A percentile compares a stretch with the other conserved stretches of the same genome.
These are phyloP conservation scores for Silvanus unidentatus DNA, from an alignment of 2,888 invertebrate species.

Conservation along the genomic window DNA sequence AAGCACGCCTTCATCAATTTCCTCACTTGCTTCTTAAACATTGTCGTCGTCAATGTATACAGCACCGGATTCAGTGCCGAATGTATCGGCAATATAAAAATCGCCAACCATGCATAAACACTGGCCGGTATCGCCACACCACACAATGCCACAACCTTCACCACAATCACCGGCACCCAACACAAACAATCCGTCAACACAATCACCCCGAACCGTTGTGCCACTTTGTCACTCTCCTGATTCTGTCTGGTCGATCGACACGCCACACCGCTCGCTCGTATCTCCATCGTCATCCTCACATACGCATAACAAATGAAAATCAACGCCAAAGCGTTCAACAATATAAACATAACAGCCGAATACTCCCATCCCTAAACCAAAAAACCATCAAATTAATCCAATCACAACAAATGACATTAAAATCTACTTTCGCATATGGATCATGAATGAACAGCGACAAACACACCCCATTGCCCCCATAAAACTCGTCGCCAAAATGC, in stretches of 20 bases:
- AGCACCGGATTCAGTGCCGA: conserved; percentile 58
- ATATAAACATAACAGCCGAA: conserved; percentile 53
- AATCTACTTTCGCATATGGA: conserved; percentile 51
- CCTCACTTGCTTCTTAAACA: conserved; percentile 52
- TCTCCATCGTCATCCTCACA: conserved; percentile 53
- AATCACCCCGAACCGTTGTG: conserved; percentile 55
- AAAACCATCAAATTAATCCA: too few species aligned
- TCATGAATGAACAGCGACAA: conserved; percentile 56
- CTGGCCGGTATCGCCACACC: conserved; percentile 49
- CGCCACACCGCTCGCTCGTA: conserved; percentile 52
- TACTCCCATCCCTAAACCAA: conserved; percentile 60
- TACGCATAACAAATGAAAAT: conserved; percentile 55
- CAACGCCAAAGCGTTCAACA: conserved; percentile 52
- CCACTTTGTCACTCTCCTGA: conserved; percentile 52
- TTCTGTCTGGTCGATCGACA: conserved; percentile 54
- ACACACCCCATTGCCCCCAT: conserved; percentile 57
- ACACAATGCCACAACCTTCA: conserved; percentile 52
- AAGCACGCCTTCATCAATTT: conserved; percentile 37
- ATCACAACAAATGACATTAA: background rate
- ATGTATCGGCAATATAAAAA: conserved; percentile 57
- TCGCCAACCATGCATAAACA: conserved; percentile 57
- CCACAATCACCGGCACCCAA: conserved; percentile 56
- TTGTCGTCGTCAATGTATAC: conserved; percentile 55
- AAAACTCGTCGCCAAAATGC: conserved; percentile 54
- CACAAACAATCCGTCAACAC: conserved; percentile 56